Percentiles rank a stretch among this genome's conserved stretches.
These are phyloP conservation scores for Sinocyclocheilus grahami DNA, from an alignment of 2,113 vertebrate species.

Conservation along the genomic window DNA sequence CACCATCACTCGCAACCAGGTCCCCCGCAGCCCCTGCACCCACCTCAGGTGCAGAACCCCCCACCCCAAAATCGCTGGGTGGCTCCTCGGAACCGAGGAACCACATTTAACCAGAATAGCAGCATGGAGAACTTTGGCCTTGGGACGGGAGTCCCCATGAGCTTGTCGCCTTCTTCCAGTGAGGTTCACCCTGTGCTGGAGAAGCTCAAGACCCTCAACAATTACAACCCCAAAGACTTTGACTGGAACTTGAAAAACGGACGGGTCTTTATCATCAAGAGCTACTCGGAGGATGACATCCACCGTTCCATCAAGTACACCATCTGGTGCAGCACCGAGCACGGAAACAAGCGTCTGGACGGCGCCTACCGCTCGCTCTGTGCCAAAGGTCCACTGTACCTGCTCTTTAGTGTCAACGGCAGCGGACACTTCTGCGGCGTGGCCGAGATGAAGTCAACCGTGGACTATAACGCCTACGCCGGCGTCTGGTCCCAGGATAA, in stretches of 20 bases:
- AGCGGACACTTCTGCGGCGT: conserved; percentile 99
- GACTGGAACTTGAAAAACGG: conserved; percentile 99
- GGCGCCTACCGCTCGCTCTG: conserved; percentile 94
- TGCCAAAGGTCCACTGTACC: conserved; percentile 97
- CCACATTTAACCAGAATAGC: conserved; percentile 84
- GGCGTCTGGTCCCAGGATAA: conserved; percentile 99
- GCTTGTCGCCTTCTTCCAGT: conserved; percentile 77
- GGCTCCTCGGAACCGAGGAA: conserved; percentile 90
- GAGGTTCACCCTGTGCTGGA: no score
- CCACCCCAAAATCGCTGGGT: conserved; percentile 95
- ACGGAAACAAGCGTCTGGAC: conserved; percentile 98
- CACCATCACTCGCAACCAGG: conserved; percentile 89
- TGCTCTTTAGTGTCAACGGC: conserved; percentile 99
- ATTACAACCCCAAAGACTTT: conserved; percentile 99
- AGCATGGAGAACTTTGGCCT: conserved; percentile 71
- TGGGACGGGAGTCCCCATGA: conserved; percentile 83
- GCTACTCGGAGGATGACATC: conserved; percentile 99
- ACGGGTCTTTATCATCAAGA: conserved; percentile 99
- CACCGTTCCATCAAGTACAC: conserved; percentile 99
- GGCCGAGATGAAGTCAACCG: conserved; percentile 98
- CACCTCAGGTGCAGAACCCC: conserved; percentile 80
- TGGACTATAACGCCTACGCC: conserved; percentile 99
- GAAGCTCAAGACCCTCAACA: conserved; percentile 83
- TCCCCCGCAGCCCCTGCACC: conserved; percentile 85
- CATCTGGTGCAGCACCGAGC: conserved; percentile 99